Conservation (phyloP, 2,113 vertebrate genomes). For the Indicator maculatus region DNA sequence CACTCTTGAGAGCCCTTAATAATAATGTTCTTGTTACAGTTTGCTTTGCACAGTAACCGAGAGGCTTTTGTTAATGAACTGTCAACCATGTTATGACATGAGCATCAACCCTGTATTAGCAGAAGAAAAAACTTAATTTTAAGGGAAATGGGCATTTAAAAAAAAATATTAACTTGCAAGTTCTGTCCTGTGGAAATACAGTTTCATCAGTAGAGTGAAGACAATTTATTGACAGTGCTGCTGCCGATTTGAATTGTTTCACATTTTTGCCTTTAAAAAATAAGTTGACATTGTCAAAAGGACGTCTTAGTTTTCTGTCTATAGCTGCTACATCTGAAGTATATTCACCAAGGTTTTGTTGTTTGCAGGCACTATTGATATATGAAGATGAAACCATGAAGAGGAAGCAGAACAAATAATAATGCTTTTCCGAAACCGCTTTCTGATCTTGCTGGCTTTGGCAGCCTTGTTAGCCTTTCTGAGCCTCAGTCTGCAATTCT, state of each 20-base stretch:
- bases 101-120: not conserved
- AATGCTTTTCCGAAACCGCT: constrained; percentile 96
- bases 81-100: not conserved
- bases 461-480: constrained; percentile 88
- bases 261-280: not conserved
- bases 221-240: not conserved
- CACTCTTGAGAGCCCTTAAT: not conserved
- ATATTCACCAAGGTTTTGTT: constrained; percentile 15
- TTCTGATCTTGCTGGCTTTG: constrained; percentile 91
- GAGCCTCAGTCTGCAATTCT: constrained; percentile 94
- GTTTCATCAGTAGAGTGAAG: not conserved
- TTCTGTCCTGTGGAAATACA: not conserved
- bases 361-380: constrained; percentile 49
- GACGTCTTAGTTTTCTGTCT: not conserved
- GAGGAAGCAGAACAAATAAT: constrained; percentile 82
- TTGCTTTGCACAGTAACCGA: not conserved
- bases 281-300: not conserved
- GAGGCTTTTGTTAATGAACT: not conserved
- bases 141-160: not conserved
- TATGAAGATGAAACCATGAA: constrained; percentile 78
- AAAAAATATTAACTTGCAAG: not conserved
- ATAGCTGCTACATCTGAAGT: not conserved
- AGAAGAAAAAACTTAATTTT: not conserved
- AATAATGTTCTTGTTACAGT: not conserved
- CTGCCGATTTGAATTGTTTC: not conserved